Evolutionary conservation across 1,140 invertebrate species (phyloP).

Genomic region (Chrysoperla carnea): DNA sequence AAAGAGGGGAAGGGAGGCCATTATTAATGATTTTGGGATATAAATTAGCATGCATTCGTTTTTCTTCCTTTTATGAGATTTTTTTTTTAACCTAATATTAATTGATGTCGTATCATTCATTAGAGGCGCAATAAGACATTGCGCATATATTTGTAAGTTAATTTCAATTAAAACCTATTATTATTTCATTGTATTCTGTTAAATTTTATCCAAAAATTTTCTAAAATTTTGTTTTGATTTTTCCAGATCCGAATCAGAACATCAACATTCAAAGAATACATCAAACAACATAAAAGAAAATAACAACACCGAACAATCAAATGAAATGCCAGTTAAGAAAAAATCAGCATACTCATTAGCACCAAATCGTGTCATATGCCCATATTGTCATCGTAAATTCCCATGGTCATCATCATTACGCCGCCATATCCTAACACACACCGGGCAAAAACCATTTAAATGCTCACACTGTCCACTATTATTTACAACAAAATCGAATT

Average conservation of each 20-base stretch:
- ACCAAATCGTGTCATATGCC: constrained; percentile 81
- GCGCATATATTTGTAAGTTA: no score
- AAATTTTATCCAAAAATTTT: no score
- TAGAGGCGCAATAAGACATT: no score
- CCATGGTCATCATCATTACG: constrained; percentile 90
- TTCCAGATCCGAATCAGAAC: constrained; percentile 19
- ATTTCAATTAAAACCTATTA: no score
- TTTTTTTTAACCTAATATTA: no score
- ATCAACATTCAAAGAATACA: constrained; percentile 14
- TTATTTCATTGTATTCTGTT: no score
- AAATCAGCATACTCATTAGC: constrained; percentile 91
- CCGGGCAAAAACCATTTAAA: constrained; percentile 90
- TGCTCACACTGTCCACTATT: constrained; percentile 79
- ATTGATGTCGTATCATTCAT: no score
- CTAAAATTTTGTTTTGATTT: background rate
- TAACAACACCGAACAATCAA: constrained; percentile 15
- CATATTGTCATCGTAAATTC: constrained; percentile 81
- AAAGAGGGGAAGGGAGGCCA: no score
- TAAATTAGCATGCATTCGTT: no score
- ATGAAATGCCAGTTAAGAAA: constrained; percentile 40
- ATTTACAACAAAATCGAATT: constrained; percentile 95
- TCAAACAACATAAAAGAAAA: constrained; percentile 12
- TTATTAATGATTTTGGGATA: no score
- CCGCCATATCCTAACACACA: constrained; percentile 83
- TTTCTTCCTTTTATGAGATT: no score